Evolutionary conservation across 2,797 vertebrate genomes (phyloP).

Genomic region (Argyrosomus regius): DNA sequence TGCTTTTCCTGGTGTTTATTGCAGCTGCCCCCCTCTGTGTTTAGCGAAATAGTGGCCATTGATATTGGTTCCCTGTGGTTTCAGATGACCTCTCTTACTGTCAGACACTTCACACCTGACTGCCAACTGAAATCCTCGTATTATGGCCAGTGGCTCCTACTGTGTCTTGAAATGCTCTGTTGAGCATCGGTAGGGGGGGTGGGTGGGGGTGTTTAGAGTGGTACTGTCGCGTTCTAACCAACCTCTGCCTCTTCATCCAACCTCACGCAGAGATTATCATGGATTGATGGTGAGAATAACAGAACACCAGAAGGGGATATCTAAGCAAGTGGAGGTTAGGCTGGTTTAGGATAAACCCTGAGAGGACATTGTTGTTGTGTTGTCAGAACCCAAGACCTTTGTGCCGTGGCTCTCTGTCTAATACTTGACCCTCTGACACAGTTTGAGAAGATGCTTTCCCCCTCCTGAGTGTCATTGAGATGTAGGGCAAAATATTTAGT

Average conservation of each 20-base stretch:
- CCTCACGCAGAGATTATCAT: constrained; percentile 42
- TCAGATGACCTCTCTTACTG: constrained; percentile 60
- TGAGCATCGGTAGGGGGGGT: constrained; percentile 33
- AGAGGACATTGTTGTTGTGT: background rate
- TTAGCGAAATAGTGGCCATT: constrained; percentile 34
- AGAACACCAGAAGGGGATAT: constrained; percentile 7
- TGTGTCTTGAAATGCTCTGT: constrained; percentile 63
- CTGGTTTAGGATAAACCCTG: constrained; percentile 2
- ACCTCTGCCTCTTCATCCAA: constrained; percentile 28
- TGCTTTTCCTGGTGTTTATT: constrained; percentile 29
- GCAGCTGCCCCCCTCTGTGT: constrained; percentile 57
- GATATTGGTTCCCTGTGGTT: constrained; percentile 62
- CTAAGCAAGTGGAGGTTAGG: constrained; percentile 13
- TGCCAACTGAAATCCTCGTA: constrained; percentile 61
- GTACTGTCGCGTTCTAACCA: constrained; percentile 33
- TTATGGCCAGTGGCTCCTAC: constrained; percentile 59
- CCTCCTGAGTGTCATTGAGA: constrained; percentile 26
- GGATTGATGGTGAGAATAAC: constrained; percentile 46
- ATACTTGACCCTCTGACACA: constrained; percentile 6
- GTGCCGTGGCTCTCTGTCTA: constrained; percentile 1
- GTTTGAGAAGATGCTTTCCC: constrained; percentile 6
- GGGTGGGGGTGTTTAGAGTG: constrained; percentile 25
- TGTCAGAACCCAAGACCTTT: constrained; percentile 26
- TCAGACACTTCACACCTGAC: constrained; percentile 73
- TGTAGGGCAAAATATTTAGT: constrained; percentile 23